Evolutionary conservation across 2,113 vertebrate species (phyloP).

Genomic region (Myotis yumanensis): DNA sequence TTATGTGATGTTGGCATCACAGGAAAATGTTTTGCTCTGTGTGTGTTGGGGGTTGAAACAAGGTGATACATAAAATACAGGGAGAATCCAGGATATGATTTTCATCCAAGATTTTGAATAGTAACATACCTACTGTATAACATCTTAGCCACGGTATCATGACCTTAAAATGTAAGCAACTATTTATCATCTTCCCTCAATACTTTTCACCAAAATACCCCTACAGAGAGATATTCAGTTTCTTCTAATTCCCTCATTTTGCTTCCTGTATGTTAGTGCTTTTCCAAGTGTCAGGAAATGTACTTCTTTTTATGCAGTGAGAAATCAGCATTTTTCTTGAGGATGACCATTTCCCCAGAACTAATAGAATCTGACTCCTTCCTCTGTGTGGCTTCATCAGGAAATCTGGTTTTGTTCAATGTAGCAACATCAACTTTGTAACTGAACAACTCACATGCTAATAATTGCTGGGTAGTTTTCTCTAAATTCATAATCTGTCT

Average conservation of each 20-base stretch:
- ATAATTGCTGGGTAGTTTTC: neutral
- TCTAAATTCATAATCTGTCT: neutral
- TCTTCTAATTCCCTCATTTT: neutral
- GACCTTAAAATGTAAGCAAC: neutral
- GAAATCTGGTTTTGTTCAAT: conserved; percentile 16
- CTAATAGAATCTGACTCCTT: neutral
- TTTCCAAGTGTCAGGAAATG: neutral
- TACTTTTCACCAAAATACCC: neutral
- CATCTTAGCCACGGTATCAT: neutral
- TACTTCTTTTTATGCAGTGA: neutral
- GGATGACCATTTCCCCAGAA: conserved; percentile 1
- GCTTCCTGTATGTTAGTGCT: neutral
- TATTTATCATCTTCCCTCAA: neutral
- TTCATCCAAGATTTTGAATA: neutral
- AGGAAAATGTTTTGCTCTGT: neutral
- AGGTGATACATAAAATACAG: neutral
- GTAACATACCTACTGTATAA: neutral
- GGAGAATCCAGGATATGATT: neutral
- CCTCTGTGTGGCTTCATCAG: neutral
- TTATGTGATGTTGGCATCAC: neutral
- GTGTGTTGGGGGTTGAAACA: neutral
- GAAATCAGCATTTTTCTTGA: neutral
- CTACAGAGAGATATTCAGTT: neutral
- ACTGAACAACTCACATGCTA: neutral
- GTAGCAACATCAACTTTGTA: neutral